These are phyloP conservation scores for Todiramphus saurophagus DNA, from an alignment of 2,113 vertebrate species.

Conservation along the genomic window DNA sequence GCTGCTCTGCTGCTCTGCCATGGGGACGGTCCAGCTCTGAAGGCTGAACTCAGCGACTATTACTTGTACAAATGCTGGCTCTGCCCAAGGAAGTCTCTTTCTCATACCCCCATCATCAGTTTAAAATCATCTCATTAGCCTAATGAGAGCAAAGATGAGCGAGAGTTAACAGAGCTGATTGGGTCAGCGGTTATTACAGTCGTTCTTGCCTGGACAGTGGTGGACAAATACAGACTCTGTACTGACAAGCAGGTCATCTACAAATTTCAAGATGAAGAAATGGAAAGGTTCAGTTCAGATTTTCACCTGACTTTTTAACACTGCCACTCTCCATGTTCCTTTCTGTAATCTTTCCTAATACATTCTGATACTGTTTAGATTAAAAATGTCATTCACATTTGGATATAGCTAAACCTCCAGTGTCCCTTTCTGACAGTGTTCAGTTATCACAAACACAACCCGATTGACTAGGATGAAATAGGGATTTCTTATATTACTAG, in stretches of 20 bases:
- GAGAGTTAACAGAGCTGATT: constrained; percentile 66
- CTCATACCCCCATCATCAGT: not conserved
- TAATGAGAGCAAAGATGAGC: constrained; percentile 65
- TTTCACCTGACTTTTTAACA: constrained; percentile 19
- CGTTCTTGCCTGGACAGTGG: not conserved
- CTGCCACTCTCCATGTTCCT: not conserved
- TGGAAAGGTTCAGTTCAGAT: not conserved
- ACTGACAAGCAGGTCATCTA: not conserved
- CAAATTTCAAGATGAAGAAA: not conserved
- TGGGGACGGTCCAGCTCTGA: too few species aligned
- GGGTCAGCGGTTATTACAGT: constrained; percentile 25
- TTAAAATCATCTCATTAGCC: constrained; percentile 67
- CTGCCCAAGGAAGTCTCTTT: constrained; percentile 20
- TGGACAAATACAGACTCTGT: not conserved
- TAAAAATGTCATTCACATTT: constrained; percentile 48
- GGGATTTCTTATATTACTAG: not conserved
- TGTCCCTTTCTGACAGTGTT: not conserved
- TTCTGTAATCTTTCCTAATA: constrained; percentile 20
- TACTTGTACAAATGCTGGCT: constrained; percentile 3
- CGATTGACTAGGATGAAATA: not conserved
- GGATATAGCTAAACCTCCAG: not conserved
- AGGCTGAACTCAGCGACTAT: not conserved
- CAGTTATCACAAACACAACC: not conserved
- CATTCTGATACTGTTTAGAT: constrained; percentile 38
- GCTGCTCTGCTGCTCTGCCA: too few species aligned